Percentiles rank a stretch among this genome's conserved stretches.
Conservation (phyloP, 2,888 invertebrate species). For the Brachylomia viminalis region DNA sequence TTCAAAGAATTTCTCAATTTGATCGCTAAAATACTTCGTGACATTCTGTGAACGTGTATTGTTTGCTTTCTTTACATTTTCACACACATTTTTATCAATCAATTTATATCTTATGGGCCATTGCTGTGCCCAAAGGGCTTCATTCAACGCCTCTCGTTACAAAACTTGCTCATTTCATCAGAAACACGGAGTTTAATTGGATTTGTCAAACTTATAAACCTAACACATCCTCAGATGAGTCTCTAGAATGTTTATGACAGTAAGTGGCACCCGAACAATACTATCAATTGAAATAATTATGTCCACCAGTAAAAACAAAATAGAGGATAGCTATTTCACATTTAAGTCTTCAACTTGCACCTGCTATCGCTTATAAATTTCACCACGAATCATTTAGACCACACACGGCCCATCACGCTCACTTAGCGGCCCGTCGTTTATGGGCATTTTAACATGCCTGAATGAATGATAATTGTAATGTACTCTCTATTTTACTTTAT, state of each 20-base stretch:
- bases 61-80: not conserved
- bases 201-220: not conserved
- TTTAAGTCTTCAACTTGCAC: not conserved
- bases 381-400: slow-evolving; percentile 46
- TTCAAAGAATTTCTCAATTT: not conserved
- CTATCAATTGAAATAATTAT: too few species aligned
- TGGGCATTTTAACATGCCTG: slow-evolving; percentile 59
- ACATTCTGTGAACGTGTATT: not conserved
- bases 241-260: not conserved
- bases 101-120: not conserved
- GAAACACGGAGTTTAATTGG: not conserved
- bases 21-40: not conserved
- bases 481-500: slow-evolving; percentile 51
- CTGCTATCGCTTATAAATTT: slow-evolving; percentile 22
- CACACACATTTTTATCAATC: not conserved
- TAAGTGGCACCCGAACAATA: too few species aligned
- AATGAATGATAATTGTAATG: slow-evolving; percentile 65
- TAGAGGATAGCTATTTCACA: too few species aligned
- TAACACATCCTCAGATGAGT: not conserved
- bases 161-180: not conserved
- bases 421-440: slow-evolving; percentile 62
- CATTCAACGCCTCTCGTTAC: not conserved
- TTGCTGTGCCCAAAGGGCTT: not conserved
- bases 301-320: too few species aligned
- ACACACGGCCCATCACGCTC: slow-evolving; percentile 62